Evolutionary conservation across 1,140 invertebrate species (phyloP), one percentile per base, ranked within the genome.

Genomic region (Diuraphis noxia): DNA sequence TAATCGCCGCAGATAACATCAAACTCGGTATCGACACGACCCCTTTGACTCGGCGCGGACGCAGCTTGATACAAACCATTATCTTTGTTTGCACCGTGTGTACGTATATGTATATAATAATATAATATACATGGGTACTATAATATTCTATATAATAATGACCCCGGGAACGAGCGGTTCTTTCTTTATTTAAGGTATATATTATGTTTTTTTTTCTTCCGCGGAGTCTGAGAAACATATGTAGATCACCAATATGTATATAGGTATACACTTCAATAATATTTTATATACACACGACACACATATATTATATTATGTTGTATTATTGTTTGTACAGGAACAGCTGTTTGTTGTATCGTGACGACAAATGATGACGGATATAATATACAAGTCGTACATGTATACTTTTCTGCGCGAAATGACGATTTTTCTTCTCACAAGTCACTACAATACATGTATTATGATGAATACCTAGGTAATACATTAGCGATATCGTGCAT

Each of bases 41-140:
- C 89, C 89, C 46, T 91, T 91, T 91, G 89, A 91, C 89, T 91
- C 17, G 40, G 88, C 56, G 63, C 88, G 88, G 72, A 91, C 89
- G 21, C 89, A 91, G 89, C 89, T 91, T 91, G 89, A 91, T 91
- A 91, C 89, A 91, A 91, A 79, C 89, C 89, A 91, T 82, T 91
- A 91, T 91, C 89, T 91, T 91, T 82, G 89, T 91, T 91, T 91
- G 81, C 77, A 46, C 49, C 36, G 23, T 38, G 30, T 30, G 82
- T 43, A 23, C 81, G 25, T 19, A 4, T 19, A 21, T 19, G 13
- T n/a, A n/a, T n/a, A 49, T 49, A 49, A 19, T 21, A 36, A 79
- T 79, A 79, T 21, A 38, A 21, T 40, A n/a, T 81, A 30, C 25
- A 81, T 21, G 17, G n/a, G 72, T 79, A 40, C 2, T 23, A 81